Conservation (phyloP, 2,113 vertebrate species). For the Otus sunia region DNA sequence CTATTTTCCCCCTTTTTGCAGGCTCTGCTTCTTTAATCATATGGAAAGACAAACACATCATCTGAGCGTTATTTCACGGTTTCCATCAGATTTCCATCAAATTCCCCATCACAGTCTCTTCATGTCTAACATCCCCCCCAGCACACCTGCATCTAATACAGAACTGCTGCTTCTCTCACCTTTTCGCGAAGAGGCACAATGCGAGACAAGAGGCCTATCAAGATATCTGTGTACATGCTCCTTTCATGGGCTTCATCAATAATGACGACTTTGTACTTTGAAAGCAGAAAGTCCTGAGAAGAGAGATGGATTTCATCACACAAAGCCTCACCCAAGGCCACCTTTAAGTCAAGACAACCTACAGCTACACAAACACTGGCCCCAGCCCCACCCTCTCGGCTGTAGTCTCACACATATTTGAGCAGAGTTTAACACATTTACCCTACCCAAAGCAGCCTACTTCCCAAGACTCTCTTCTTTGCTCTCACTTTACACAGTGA, state of each 20-base stretch:
- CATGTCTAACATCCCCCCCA: accelerated
- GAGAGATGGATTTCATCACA: neutral
- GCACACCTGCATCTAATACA: accelerated
- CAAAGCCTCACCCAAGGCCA: neutral
- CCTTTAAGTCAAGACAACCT: neutral
- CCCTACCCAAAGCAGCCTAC: accelerated
- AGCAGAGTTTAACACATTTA: neutral
- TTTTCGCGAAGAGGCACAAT: conserved; percentile 89
- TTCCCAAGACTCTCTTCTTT: neutral
- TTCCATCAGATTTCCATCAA: neutral
- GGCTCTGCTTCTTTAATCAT: accelerated
- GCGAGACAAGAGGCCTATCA: conserved; percentile 92
- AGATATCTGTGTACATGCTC: conserved; percentile 93
- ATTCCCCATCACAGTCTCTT: neutral
- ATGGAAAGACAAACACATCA: accelerated
- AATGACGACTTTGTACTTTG: conserved; percentile 86
- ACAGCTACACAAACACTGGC: neutral
- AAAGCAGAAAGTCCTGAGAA: conserved; percentile 90
- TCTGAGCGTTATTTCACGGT: accelerated
- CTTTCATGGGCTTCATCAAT: conserved; percentile 95
- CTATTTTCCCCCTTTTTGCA: neutral
- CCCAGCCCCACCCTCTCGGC: neutral
- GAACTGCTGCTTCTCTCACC: conserved; percentile 59
- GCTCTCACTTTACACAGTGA: neutral
- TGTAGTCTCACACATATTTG: accelerated